phyloP scores from a whole-genome alignment of 2,797 vertebrate genomes.

The Gorsachius magnificus region DNA sequence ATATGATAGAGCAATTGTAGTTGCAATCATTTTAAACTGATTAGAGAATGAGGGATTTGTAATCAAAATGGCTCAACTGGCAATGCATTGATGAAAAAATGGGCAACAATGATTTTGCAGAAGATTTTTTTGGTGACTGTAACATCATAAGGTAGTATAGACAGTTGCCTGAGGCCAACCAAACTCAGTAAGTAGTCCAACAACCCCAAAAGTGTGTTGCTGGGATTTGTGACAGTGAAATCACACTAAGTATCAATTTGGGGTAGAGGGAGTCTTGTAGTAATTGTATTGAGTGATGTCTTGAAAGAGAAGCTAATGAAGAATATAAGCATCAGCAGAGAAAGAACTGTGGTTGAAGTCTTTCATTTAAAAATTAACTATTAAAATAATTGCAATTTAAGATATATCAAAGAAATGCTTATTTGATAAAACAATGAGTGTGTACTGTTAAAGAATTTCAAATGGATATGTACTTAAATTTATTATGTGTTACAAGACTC shows the following conservation, averaged over 20 bases:
- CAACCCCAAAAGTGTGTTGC: not conserved
- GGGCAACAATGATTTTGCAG: not conserved
- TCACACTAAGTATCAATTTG: not conserved
- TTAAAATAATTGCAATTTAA: not conserved
- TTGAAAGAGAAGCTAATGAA: not conserved
- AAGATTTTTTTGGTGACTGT: not conserved
- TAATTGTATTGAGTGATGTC: not conserved
- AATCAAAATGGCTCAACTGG: not conserved
- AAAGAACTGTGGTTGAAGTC: not conserved
- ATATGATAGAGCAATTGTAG: not conserved
- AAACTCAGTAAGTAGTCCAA: not conserved
- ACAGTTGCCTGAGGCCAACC: not conserved
- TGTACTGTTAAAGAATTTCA: not conserved
- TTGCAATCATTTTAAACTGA: not conserved
- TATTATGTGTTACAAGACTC: not conserved
- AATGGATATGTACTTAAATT: not conserved
- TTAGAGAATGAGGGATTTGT: not conserved
- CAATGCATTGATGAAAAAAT: not conserved
- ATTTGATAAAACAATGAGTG: not conserved
- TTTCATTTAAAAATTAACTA: not conserved
- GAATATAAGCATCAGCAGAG: not conserved
- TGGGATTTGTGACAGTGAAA: not conserved
- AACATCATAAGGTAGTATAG: not conserved
- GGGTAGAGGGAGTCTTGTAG: not conserved
- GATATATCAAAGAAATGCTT: not conserved